These are phyloP conservation scores for Cromileptes altivelis DNA, from an alignment of 2,113 vertebrate species.

Conservation along the genomic window DNA sequence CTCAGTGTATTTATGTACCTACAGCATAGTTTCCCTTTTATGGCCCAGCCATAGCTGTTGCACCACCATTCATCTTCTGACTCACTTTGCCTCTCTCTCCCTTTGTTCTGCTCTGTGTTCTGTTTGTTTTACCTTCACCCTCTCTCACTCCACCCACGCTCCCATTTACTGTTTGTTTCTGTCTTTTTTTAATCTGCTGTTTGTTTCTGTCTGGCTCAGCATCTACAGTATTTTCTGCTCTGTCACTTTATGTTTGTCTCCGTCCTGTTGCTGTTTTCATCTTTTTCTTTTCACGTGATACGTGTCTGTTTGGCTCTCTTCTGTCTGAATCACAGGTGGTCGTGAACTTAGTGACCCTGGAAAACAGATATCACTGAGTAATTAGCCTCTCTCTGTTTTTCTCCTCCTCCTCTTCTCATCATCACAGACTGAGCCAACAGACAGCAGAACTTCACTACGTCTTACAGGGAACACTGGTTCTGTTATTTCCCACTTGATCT, in stretches of 20 bases:
- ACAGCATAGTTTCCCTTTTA: constrained; percentile 78
- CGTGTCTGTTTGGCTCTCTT: constrained; percentile 1
- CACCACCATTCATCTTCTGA: constrained; percentile 60
- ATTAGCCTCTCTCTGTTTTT: constrained; percentile 3
- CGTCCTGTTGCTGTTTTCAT: not conserved
- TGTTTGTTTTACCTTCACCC: not conserved
- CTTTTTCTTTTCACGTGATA: not conserved
- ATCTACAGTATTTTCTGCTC: not conserved
- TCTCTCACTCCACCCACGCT: constrained; percentile 14
- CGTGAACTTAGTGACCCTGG: constrained; percentile 6
- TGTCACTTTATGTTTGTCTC: constrained; percentile 11
- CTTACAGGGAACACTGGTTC: constrained; percentile 31
- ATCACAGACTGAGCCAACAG: not conserved
- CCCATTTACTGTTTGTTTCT: constrained; percentile 7
- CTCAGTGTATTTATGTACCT: constrained; percentile 71
- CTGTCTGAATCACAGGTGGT: constrained; percentile 6
- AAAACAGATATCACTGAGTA: not conserved
- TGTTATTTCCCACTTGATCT: constrained; percentile 54
- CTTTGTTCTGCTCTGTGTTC: constrained; percentile 28
- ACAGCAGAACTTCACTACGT: constrained; percentile 7
- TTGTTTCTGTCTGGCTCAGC: constrained; percentile 9
- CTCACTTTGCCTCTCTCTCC: constrained; percentile 43
- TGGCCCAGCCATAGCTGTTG: constrained; percentile 55
- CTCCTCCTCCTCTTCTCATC: not conserved
- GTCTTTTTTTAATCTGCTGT: constrained; percentile 2